These are phyloP conservation scores for Mythimna lalbum DNA, from an alignment of 2,888 invertebrate species.

Conservation along the genomic window DNA sequence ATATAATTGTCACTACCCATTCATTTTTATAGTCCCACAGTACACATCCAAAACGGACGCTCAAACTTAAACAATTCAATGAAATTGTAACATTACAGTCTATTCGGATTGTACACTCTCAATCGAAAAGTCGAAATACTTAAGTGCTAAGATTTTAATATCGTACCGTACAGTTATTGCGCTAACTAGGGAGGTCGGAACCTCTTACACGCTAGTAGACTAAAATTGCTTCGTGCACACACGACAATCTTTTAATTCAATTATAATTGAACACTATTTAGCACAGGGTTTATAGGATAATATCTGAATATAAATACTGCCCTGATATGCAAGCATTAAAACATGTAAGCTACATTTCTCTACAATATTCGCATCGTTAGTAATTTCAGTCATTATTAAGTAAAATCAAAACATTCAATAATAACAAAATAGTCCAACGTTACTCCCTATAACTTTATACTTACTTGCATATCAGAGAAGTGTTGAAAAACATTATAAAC, in stretches of 20 bases:
- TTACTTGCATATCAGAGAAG: constrained; percentile 53
- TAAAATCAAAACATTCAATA: constrained; percentile 27
- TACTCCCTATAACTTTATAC: constrained; percentile 33
- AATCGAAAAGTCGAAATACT: constrained; percentile 86
- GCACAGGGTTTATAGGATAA: constrained; percentile 63
- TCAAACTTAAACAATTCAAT: constrained; percentile 73
- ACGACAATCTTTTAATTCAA: constrained; percentile 66
- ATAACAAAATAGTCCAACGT: constrained; percentile 22
- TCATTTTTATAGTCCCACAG: background rate
- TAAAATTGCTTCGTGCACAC: constrained; percentile 83
- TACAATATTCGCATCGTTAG: constrained; percentile 28
- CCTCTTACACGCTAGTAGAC: constrained; percentile 74
- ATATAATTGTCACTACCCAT: no score
- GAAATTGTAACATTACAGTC: constrained; percentile 85
- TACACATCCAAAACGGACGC: constrained; percentile 53
- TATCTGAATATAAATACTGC: constrained; percentile 35
- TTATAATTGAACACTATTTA: constrained; percentile 74
- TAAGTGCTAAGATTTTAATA: constrained; percentile 74
- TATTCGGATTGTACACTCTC: constrained; percentile 88
- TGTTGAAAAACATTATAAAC: constrained; percentile 47
- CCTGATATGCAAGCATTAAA: constrained; percentile 50
- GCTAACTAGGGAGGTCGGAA: constrained; percentile 78
- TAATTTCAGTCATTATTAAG: constrained; percentile 50
- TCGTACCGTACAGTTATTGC: constrained; percentile 77
- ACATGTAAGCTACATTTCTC: constrained; percentile 31